phyloP scores from a whole-genome alignment of 2,113 vertebrate species.

The Pithys albifrons region DNA sequence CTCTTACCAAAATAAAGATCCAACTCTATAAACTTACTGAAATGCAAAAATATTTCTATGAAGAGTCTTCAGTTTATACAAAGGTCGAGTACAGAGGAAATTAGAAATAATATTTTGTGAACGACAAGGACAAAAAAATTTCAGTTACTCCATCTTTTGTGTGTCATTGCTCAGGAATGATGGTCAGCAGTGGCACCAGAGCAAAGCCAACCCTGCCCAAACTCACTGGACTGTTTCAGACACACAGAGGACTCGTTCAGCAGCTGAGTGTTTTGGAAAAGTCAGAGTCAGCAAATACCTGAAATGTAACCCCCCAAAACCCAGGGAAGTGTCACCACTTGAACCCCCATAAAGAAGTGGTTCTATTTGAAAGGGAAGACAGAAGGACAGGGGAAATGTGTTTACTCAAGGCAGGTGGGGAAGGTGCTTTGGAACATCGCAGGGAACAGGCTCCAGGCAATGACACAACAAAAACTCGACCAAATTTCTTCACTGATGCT shows the following conservation, averaged over 20 bases:
- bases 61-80: neutral
- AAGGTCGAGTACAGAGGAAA: neutral
- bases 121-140: neutral
- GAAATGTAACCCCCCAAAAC: neutral
- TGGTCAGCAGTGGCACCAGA: neutral
- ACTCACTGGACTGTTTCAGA: neutral
- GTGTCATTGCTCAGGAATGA: neutral
- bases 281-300: neutral
- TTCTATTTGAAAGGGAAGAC: neutral
- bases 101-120: neutral
- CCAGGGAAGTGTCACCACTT: neutral
- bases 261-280: neutral
- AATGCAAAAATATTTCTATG: neutral
- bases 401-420: neutral
- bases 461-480: neutral
- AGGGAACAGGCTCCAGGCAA: neutral
- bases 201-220: neutral
- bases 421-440: neutral
- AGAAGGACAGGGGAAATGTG: neutral
- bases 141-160: neutral
- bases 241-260: neutral
- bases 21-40: neutral
- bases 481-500: neutral
- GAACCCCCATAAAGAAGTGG: neutral
- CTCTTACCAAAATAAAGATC: neutral